Evolutionary conservation across 2,797 vertebrate genomes (phyloP), one percentile per base, ranked within the genome.

Genomic region (Peromyscus attwateri): DNA sequence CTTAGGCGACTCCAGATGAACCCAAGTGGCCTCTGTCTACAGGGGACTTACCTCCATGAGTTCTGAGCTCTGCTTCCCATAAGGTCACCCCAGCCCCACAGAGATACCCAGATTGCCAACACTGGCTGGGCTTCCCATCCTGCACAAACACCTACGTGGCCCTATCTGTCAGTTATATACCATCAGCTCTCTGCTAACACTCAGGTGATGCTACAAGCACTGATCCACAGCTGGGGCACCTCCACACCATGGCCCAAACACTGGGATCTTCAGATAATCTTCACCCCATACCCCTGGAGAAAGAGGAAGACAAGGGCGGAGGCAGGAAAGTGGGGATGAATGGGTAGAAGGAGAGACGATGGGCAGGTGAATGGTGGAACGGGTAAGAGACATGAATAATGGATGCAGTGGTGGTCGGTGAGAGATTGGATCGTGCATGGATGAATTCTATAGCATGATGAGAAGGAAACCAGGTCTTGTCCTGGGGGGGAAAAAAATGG

Each of bases 121-220:
- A 49, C 40, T 8, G 1, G 16, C 40, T 49, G 77, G 34, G 52
- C 43, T 81, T 60, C 52, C 37, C 2, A 17, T 29, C 75, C 37
- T 8, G 40, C 29, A 81, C 3, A 17, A 83, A 90, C 71, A 9
- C 16, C 34, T 0, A 0, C 7, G 2, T 21, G 37, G 8, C 27
- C 29, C 68, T 29, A 11, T 62, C 29, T 11, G 0, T 17, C 0
- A 14, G 25, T 37, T 62, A 10, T 57, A 16, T 11, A 55, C 76
- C 17, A 77, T 17, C 13, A 40, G 60, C 60, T 79, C 46, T 73
- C n/a, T 4, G 27, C 40, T 14, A 6, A 34, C 76, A 34, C 60
- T 10, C 6, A 34, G 73, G 73, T 60, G 60, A 66, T 3, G n/a
- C 64, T 4, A 1, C 14, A n/a, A 55, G 43, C 23, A 34, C 43